These are phyloP conservation scores for Strix uralensis DNA, from an alignment of 2,113 vertebrate genomes.

Conservation along the genomic window DNA sequence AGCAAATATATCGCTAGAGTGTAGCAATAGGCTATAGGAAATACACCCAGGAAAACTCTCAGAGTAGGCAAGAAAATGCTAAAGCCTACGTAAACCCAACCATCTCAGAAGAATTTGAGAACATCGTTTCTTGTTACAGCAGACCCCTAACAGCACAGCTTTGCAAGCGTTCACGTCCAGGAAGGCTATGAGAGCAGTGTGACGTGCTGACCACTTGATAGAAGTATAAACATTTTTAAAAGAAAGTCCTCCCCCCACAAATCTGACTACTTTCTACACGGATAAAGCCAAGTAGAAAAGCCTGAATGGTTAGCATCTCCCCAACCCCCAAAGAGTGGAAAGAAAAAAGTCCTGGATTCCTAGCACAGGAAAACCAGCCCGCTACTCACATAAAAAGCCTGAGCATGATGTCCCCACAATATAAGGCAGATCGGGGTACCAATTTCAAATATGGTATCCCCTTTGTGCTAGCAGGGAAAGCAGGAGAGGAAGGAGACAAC, in stretches of 20 bases:
- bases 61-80: not conserved
- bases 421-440: not conserved
- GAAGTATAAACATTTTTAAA: not conserved
- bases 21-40: not conserved
- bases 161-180: not conserved
- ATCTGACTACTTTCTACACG: not conserved
- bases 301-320: not conserved
- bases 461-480: not conserved
- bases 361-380: not conserved
- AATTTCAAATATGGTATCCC: not conserved
- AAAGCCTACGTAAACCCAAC: not conserved
- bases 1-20: not conserved
- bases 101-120: not conserved
- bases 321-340: accelerated
- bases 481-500: not conserved
- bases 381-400: not conserved
- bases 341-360: not conserved
- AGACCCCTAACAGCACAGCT: not conserved
- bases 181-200: not conserved
- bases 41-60: not conserved
- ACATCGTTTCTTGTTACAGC: not conserved
- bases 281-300: not conserved
- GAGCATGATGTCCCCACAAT: accelerated
- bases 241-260: not conserved
- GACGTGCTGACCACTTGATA: not conserved